Percentiles rank a stretch among this genome's conserved stretches.
These are phyloP conservation scores for Mungos mungo DNA, from an alignment of 2,113 vertebrate genomes.

Conservation along the genomic window DNA sequence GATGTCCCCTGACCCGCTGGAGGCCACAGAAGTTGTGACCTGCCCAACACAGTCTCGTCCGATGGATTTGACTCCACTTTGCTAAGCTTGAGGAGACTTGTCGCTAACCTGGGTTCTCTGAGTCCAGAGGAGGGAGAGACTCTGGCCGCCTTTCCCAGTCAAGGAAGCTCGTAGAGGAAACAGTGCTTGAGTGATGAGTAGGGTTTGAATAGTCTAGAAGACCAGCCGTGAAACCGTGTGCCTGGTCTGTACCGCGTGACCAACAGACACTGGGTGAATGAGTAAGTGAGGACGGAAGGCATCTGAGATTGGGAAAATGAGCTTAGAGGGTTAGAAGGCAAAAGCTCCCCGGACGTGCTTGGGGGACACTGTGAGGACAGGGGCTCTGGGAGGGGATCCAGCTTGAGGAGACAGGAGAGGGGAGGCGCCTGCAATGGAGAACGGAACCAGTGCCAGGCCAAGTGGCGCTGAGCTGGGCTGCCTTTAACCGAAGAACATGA, in stretches of 20 bases:
- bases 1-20: not conserved
- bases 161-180: not conserved
- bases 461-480: too few species aligned
- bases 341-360: fast-evolving
- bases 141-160: not conserved
- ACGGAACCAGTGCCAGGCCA: fast-evolving
- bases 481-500: not conserved
- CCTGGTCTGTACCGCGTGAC: fast-evolving
- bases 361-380: not conserved
- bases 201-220: not conserved
- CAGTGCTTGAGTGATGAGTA: not conserved
- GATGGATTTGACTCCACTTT: not conserved
- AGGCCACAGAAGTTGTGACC: not conserved
- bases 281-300: not conserved
- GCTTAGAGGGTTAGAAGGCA: not conserved
- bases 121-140: not conserved
- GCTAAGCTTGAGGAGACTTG: not conserved
- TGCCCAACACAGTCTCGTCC: not conserved
- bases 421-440: fast-evolving
- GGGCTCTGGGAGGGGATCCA: not conserved
- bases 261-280: not conserved
- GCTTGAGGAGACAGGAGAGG: fast-evolving
- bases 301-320: not conserved
- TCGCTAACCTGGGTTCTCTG: not conserved
- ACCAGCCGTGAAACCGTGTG: not conserved